These are phyloP conservation scores for Malachius bipustulatus DNA, from an alignment of 2,888 invertebrate genomes.

Conservation along the genomic window DNA sequence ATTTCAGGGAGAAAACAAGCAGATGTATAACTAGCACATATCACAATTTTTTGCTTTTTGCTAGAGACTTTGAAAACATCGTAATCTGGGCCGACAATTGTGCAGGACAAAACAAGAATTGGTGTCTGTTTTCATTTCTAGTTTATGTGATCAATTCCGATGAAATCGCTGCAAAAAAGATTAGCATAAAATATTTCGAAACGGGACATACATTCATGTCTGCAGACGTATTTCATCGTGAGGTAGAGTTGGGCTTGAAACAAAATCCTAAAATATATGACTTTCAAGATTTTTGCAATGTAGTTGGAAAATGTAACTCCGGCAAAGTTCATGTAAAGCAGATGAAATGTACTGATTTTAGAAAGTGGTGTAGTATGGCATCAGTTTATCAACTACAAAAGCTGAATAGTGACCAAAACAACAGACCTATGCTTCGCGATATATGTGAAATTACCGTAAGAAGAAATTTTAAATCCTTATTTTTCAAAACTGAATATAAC, in stretches of 20 bases:
- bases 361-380: background rate
- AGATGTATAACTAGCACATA: too few relatives aligned
- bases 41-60: too few relatives aligned
- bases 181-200: background rate
- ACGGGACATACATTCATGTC: background rate
- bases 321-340: background rate
- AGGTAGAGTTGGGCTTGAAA: background rate
- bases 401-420: too few relatives aligned
- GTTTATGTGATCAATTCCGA: conserved; percentile 1
- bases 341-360: background rate
- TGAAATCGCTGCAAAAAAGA: background rate
- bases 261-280: background rate
- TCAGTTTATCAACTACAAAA: background rate
- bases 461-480: too few relatives aligned
- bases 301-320: background rate
- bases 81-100: background rate
- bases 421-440: too few relatives aligned
- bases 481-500: too few relatives aligned
- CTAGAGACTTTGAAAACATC: background rate
- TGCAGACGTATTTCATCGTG: background rate
- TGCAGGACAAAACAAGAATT: background rate
- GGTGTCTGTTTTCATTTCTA: background rate
- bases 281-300: background rate
- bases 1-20: conserved; percentile 24
- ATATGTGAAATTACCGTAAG: too few relatives aligned